phyloP scores from a whole-genome alignment of 2,113 vertebrate genomes.

The Speoplatyrhinus poulsoni region DNA sequence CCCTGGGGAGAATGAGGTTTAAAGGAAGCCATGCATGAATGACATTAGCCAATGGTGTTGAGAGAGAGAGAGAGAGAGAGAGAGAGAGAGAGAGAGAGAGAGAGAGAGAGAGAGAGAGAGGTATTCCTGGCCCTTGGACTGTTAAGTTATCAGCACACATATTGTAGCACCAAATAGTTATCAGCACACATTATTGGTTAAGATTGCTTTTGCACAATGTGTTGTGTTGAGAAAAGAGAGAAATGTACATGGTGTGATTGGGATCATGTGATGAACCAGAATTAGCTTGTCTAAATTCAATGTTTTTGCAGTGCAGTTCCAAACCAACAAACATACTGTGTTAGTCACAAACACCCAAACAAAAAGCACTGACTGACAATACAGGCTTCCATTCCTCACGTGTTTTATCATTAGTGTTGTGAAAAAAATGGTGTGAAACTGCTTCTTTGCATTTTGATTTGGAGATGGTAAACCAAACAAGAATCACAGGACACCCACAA shows the following conservation, averaged over 20 bases:
- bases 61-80: neutral
- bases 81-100: conserved; percentile 30
- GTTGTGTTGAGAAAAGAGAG: conserved; percentile 7
- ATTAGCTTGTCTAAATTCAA: neutral
- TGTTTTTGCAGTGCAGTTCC: conserved; percentile 6
- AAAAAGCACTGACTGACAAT: conserved; percentile 1
- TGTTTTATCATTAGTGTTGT: conserved; percentile 2
- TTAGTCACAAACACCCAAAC: neutral
- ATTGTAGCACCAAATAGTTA: conserved; percentile 3
- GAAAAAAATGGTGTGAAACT: conserved; percentile 29
- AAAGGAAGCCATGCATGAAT: conserved; percentile 31
- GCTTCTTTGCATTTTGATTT: neutral
- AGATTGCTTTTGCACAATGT: conserved; percentile 14
- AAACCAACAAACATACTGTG: neutral
- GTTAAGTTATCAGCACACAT: conserved; percentile 26
- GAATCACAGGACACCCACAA: conserved; percentile 19
- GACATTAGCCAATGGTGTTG: conserved; percentile 18
- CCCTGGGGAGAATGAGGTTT: neutral
- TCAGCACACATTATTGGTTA: conserved; percentile 1
- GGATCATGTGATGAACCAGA: conserved; percentile 2
- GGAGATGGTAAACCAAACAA: conserved; percentile 5
- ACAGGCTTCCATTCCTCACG: conserved; percentile 14
- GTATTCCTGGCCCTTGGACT: conserved; percentile 38
- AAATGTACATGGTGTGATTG: neutral
- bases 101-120: no score